These are phyloP conservation scores for Aethina tumida DNA, from an alignment of 1,140 invertebrate genomes.

Conservation along the genomic window DNA sequence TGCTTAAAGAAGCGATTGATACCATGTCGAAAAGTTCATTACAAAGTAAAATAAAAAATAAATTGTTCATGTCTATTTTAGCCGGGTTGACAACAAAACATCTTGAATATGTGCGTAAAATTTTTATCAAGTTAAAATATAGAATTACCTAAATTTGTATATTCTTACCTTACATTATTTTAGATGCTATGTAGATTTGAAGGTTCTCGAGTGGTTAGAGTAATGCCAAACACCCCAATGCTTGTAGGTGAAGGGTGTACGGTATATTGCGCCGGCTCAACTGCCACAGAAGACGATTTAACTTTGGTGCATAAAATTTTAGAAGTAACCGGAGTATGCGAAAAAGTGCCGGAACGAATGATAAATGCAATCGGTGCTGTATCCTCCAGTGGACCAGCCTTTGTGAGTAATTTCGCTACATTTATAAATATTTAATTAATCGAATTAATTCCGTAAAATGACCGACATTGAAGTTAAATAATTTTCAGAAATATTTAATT, in stretches of 20 bases:
- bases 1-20: constrained; percentile 52
- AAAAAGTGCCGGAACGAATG: constrained; percentile 68
- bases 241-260: constrained; percentile 72
- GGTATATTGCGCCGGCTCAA: constrained; percentile 54
- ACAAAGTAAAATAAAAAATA: constrained; percentile 31
- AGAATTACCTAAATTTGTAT: too few species aligned
- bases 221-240: constrained; percentile 91
- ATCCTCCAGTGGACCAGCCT: constrained; percentile 84
- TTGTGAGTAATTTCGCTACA: constrained; percentile 51
- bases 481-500: background rate
- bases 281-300: constrained; percentile 44
- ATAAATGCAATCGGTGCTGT: constrained; percentile 77
- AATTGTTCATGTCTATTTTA: constrained; percentile 68
- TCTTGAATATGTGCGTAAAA: constrained; percentile 51
- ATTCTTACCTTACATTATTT: constrained; percentile 6
- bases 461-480: too few species aligned
- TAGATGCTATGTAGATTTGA: constrained; percentile 37
- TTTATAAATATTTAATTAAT: constrained; percentile 3
- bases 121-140: background rate
- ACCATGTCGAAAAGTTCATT: constrained; percentile 29
- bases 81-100: constrained; percentile 62
- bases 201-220: constrained; percentile 59
- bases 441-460: too few species aligned
- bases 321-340: constrained; percentile 62
- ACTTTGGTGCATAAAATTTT: constrained; percentile 59